phyloP scores from a whole-genome alignment of 2,797 vertebrate species.

The Emydoidea blandingii region DNA sequence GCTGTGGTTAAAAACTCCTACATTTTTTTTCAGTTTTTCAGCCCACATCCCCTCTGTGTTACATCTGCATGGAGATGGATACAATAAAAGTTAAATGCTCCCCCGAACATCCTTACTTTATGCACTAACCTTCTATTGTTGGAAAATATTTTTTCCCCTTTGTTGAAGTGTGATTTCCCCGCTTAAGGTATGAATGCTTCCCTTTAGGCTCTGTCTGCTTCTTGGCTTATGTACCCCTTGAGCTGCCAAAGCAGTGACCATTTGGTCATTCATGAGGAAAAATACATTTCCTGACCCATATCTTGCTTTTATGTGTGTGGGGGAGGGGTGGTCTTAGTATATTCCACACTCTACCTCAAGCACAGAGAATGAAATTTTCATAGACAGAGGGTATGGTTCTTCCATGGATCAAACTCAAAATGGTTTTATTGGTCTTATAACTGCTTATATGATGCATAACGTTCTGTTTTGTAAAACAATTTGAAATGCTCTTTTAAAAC shows the following conservation, averaged over 20 bases:
- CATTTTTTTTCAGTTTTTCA: neutral
- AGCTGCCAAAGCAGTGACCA: conserved; percentile 62
- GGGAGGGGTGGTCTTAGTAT: conserved; percentile 51
- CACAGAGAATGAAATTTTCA: conserved; percentile 70
- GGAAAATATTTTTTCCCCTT: neutral
- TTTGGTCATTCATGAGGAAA: conserved; percentile 75
- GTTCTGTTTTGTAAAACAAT: conserved; percentile 65
- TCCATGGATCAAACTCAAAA: conserved; percentile 67
- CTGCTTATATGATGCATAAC: conserved; percentile 30
- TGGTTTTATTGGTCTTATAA: conserved; percentile 41
- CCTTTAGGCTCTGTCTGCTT: conserved; percentile 60
- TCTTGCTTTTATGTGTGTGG: conserved; percentile 55
- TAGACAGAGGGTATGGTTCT: conserved; percentile 65
- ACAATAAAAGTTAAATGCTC: neutral
- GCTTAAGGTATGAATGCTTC: conserved; percentile 65
- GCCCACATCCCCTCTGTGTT: neutral
- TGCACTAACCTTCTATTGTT: conserved; percentile 28
- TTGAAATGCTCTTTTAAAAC: conserved; percentile 78
- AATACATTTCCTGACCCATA: conserved; percentile 76
- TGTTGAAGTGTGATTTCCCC: conserved; percentile 19
- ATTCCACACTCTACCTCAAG: conserved; percentile 68
- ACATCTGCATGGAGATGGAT: neutral
- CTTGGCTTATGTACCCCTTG: conserved; percentile 52
- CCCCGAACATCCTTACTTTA: conserved; percentile 16
- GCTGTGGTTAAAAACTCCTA: neutral